Conservation (phyloP, 1,140 invertebrate genomes). For the Oryctes rhinoceros region DNA sequence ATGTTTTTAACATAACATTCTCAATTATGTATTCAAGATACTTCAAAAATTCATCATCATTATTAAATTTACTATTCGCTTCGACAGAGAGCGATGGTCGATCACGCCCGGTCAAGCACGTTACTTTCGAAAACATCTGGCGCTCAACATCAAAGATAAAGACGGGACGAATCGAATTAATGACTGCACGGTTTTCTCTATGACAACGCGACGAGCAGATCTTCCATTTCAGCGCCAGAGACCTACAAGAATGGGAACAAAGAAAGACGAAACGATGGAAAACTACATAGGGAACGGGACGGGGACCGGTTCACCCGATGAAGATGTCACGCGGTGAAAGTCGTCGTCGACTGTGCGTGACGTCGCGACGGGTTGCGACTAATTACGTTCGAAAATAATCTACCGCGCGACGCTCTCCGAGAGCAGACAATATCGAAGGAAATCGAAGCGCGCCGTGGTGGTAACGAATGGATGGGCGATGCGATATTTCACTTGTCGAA, state of each 20-base stretch:
- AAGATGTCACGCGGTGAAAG: slow-evolving; percentile 37
- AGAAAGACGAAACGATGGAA: neutral
- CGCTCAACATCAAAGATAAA: slow-evolving; percentile 39
- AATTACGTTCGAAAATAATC: slow-evolving; percentile 19
- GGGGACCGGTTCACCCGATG: slow-evolving; percentile 34
- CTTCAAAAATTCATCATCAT: no score
- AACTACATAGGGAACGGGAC: neutral
- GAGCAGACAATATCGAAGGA: neutral
- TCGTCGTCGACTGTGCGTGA: slow-evolving; percentile 9
- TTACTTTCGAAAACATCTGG: slow-evolving; percentile 38
- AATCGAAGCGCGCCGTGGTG: neutral
- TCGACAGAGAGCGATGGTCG: neutral
- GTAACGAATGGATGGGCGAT: no score
- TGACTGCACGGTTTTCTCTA: neutral
- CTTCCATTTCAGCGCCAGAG: neutral
- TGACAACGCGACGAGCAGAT: neutral
- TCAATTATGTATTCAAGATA: no score
- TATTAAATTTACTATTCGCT: no score
- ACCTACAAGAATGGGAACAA: neutral
- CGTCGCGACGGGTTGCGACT: neutral
- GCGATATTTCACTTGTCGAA: no score
- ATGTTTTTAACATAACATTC: no score
- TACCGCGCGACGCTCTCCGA: neutral
- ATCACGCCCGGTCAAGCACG: slow-evolving; percentile 4
- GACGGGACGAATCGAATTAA: slow-evolving; percentile 40